Conservation (phyloP, 2,113 vertebrate genomes). For the Clarias macrocephalus region DNA sequence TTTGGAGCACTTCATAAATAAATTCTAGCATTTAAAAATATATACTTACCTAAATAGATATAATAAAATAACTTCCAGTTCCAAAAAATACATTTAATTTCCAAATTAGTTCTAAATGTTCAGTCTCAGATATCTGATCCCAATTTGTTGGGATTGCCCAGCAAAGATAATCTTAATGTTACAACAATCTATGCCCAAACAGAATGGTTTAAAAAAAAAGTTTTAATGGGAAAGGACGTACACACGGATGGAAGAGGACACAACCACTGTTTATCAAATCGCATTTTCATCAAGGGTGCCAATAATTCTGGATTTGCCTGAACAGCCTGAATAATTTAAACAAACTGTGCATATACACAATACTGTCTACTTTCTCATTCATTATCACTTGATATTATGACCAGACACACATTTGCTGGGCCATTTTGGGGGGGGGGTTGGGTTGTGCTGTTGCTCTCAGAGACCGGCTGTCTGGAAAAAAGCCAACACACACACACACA, state of each 20-base stretch:
- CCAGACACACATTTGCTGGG: neutral
- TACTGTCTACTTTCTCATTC: neutral
- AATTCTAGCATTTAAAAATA: neutral
- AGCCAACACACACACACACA: slow-evolving; percentile 20
- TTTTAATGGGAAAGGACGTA: neutral
- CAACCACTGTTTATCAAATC: neutral
- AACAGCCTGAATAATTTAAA: neutral
- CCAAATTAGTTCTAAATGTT: neutral
- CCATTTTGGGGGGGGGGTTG: neutral
- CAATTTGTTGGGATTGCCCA: neutral
- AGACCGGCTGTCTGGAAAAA: slow-evolving; percentile 35
- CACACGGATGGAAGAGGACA: neutral
- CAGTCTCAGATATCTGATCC: neutral
- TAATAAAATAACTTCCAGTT: neutral
- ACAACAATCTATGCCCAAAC: neutral
- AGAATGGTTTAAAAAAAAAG: neutral
- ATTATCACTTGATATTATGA: neutral
- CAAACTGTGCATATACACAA: neutral
- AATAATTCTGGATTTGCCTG: neutral
- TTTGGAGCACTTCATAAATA: neutral
- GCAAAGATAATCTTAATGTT: neutral
- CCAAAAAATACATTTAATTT: no score
- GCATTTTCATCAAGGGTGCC: neutral
- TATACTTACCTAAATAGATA: neutral
- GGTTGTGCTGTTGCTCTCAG: slow-evolving; percentile 1